phyloP scores from a whole-genome alignment of 2,113 vertebrate species.

The Monarcha castaneiventris region DNA sequence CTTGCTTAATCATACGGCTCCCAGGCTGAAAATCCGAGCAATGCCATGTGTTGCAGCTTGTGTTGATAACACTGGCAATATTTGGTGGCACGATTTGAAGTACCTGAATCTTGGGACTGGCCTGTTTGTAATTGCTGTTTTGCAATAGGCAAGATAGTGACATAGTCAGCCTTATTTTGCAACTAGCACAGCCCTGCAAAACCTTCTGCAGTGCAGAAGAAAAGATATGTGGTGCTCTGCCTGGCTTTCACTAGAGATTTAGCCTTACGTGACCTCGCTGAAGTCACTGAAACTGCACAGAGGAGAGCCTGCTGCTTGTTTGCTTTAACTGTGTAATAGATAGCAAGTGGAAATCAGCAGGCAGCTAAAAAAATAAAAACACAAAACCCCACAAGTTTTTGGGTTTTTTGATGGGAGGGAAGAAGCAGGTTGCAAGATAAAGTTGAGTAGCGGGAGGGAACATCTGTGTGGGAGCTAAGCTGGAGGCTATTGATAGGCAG shows the following conservation, averaged over 20 bases:
- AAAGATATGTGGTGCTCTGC: background rate
- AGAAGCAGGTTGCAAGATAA: background rate
- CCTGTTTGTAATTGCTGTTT: background rate
- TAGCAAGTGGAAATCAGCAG: background rate
- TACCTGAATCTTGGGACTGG: background rate
- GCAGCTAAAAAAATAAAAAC: background rate
- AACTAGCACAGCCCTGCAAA: background rate
- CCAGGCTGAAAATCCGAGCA: background rate
- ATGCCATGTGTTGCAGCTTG: fast-evolving
- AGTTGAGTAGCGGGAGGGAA: background rate
- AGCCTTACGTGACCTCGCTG: background rate
- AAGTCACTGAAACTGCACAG: background rate
- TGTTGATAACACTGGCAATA: background rate
- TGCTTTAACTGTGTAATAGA: background rate
- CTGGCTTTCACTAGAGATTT: background rate
- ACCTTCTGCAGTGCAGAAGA: slow-evolving; percentile 3
- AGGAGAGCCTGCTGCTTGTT: background rate
- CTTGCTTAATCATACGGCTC: background rate
- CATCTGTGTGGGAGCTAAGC: background rate
- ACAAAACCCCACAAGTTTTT: background rate
- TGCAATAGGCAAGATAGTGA: background rate
- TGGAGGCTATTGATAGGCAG: slow-evolving; percentile 3
- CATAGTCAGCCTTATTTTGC: background rate
- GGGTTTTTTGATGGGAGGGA: background rate
- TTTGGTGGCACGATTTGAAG: background rate